Percentiles rank a stretch among this genome's conserved stretches.
phyloP scores from a whole-genome alignment of 2,797 vertebrate genomes.

The Premnoplex brunnescens region DNA sequence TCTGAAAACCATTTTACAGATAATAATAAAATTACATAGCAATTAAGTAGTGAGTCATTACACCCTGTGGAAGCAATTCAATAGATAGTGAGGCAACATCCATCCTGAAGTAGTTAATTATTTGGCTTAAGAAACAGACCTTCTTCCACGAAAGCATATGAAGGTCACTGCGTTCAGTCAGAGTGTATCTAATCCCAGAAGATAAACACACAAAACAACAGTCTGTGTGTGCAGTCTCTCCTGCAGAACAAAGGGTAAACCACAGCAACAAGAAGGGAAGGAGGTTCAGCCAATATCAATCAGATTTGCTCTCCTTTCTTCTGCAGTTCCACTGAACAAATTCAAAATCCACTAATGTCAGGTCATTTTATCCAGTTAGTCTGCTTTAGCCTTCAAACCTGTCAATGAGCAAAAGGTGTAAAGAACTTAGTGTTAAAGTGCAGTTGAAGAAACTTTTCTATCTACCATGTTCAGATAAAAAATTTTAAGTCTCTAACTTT shows the following conservation, averaged over 20 bases:
- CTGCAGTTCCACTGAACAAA: background rate
- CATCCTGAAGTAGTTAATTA: conserved; percentile 28
- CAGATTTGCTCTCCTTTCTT: background rate
- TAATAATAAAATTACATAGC: conserved; percentile 46
- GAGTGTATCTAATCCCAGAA: background rate
- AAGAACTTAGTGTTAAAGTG: background rate
- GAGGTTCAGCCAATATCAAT: conserved; percentile 15
- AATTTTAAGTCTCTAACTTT: background rate
- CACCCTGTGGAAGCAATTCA: conserved; percentile 19
- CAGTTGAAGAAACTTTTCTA: background rate
- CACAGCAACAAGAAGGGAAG: background rate
- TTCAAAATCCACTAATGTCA: background rate
- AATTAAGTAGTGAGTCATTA: conserved; percentile 43
- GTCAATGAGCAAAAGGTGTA: background rate
- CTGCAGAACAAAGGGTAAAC: conserved; percentile 4
- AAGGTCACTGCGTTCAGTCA: background rate
- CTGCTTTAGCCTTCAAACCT: background rate
- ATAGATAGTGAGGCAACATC: background rate
- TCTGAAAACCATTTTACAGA: conserved; percentile 30
- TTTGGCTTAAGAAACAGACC: conserved; percentile 14
- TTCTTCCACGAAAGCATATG: background rate
- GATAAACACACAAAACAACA: background rate
- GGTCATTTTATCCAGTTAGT: background rate
- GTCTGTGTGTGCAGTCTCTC: background rate
- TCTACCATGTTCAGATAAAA: background rate